Conservation (phyloP, 2,797 vertebrate genomes). For the Iguana delicatissima region DNA sequence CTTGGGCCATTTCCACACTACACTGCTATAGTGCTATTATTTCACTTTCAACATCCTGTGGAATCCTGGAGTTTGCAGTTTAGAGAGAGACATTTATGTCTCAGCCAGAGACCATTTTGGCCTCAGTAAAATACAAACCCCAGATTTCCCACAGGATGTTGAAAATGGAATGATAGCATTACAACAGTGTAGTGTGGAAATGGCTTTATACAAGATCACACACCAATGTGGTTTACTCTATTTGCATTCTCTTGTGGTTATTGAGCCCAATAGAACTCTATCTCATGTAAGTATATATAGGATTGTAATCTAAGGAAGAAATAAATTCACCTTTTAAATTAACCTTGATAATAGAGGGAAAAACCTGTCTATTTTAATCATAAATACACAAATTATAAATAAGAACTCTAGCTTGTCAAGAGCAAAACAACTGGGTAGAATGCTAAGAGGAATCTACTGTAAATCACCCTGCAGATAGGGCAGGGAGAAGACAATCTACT, state of each 20-base stretch:
- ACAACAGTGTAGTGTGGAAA: too few species aligned
- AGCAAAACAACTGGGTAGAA: background rate
- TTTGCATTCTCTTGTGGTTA: background rate
- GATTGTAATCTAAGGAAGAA: background rate
- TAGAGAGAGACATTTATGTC: too few species aligned
- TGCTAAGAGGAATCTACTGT: constrained; percentile 41
- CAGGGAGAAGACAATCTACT: constrained; percentile 47
- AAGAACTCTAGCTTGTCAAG: constrained; percentile 18
- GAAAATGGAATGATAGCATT: too few species aligned
- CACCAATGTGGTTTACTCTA: background rate
- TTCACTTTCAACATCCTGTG: too few species aligned
- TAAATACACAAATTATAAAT: constrained; percentile 61
- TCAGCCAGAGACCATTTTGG: too few species aligned
- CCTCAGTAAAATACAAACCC: too few species aligned
- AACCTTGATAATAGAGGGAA: constrained; percentile 51
- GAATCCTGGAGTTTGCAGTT: too few species aligned
- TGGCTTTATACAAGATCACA: background rate
- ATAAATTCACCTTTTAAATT: constrained; percentile 27
- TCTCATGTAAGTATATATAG: background rate
- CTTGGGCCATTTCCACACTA: too few species aligned
- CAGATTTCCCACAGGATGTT: too few species aligned
- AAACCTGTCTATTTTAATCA: constrained; percentile 45
- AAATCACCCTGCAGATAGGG: constrained; percentile 59
- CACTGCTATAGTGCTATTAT: too few species aligned
- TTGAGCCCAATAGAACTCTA: background rate